Conservation (phyloP, 1,140 invertebrate genomes). For the Ceratina calcarata region DNA sequence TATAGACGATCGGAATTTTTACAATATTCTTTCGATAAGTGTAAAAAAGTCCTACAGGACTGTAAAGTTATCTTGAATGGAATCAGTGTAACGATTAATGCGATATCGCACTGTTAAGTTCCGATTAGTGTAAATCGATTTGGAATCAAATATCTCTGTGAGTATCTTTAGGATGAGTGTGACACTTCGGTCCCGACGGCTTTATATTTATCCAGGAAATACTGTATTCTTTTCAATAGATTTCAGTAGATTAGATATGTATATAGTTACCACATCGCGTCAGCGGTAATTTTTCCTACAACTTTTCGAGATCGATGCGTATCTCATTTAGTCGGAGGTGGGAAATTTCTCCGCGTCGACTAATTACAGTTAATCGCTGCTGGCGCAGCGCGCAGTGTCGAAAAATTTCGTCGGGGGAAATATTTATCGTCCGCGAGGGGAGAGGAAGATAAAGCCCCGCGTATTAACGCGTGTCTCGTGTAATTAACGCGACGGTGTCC, state of each 20-base stretch:
- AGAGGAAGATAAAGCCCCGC: conserved; percentile 7
- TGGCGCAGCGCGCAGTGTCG: neutral
- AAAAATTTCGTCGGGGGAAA: neutral
- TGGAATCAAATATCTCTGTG: too few relatives aligned
- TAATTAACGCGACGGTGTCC: conserved; percentile 26
- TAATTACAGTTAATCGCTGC: conserved; percentile 24
- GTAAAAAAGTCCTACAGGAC: too few relatives aligned
- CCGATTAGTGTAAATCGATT: too few relatives aligned
- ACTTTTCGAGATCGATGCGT: neutral
- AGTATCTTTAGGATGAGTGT: too few relatives aligned
- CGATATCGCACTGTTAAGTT: too few relatives aligned
- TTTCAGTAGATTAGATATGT: neutral
- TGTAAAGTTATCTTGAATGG: too few relatives aligned
- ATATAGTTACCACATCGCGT: neutral
- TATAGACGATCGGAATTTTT: too few relatives aligned
- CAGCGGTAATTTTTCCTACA: neutral
- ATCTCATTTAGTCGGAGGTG: neutral
- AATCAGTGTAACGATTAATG: too few relatives aligned
- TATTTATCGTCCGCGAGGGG: conserved; percentile 19
- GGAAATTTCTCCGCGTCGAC: neutral
- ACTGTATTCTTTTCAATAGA: too few relatives aligned
- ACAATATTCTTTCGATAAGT: too few relatives aligned
- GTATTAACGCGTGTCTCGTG: conserved; percentile 27
- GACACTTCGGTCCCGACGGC: too few relatives aligned
- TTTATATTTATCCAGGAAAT: too few relatives aligned